phyloP scores from a whole-genome alignment of 2,888 invertebrate species.

The Catocala sponsa region DNA sequence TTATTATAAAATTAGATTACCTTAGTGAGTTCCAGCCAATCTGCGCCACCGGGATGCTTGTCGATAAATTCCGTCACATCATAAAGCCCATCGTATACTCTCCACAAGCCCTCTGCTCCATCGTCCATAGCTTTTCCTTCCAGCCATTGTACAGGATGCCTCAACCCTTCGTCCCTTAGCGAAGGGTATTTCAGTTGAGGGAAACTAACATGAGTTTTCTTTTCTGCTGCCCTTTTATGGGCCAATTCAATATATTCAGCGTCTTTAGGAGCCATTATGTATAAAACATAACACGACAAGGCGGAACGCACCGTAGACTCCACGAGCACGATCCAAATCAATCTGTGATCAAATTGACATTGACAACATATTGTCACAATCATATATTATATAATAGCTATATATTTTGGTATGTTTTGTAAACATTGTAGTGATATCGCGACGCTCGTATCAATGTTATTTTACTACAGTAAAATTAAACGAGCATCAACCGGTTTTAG shows the following conservation, averaged over 20 bases:
- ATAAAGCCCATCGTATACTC: constrained; percentile 93
- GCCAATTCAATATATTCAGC: constrained; percentile 66
- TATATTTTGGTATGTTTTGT: too few species aligned
- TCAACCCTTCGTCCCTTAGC: constrained; percentile 76
- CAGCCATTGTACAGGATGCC: constrained; percentile 88
- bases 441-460: too few species aligned
- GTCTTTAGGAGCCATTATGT: constrained; percentile 64
- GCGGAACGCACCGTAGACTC: too few species aligned
- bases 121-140: constrained; percentile 90
- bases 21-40: constrained; percentile 92
- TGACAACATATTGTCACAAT: too few species aligned
- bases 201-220: constrained; percentile 83
- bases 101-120: constrained; percentile 93
- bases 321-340: too few species aligned
- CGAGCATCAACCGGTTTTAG: too few species aligned
- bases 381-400: too few species aligned
- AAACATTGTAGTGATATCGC: too few species aligned
- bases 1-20: constrained; percentile 67
- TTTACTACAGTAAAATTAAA: too few species aligned
- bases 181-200: constrained; percentile 86
- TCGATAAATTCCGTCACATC: constrained; percentile 94
- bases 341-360: too few species aligned
- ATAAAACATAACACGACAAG: neutral
- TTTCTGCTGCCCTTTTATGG: constrained; percentile 64
- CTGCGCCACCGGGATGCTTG: constrained; percentile 95